A percentile compares a stretch with the other conserved stretches of the same genome.
Conservation (phyloP, 2,888 invertebrate genomes). For the Luperina testacea region DNA sequence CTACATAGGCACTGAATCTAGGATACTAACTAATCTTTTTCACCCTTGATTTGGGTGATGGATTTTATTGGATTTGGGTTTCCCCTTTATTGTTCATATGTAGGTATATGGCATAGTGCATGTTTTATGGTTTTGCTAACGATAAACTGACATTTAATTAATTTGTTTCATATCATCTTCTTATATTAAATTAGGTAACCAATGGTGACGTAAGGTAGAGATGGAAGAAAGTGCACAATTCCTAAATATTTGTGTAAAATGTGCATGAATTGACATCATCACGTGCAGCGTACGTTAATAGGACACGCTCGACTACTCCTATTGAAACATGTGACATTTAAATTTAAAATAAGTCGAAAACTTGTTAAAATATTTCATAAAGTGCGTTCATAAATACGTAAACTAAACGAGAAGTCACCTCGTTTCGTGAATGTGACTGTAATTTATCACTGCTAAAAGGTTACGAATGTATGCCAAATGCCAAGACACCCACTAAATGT, state of each 20-base stretch:
- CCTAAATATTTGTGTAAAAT: not conserved
- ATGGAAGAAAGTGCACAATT: not conserved
- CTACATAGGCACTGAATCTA: not conserved
- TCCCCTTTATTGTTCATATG: not conserved
- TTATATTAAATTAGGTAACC: not conserved
- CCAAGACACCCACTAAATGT: slow-evolving; percentile 58
- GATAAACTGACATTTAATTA: not conserved
- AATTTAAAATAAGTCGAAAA: slow-evolving; percentile 1
- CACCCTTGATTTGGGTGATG: no score
- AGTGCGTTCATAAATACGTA: slow-evolving; percentile 39
- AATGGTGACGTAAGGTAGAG: not conserved
- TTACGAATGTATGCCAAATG: slow-evolving; percentile 60
- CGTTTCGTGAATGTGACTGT: slow-evolving; percentile 54
- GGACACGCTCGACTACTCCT: not conserved
- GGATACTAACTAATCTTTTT: not conserved
- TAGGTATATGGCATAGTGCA: not conserved
- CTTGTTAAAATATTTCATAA: slow-evolving; percentile 22
- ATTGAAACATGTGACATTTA: slow-evolving; percentile 27
- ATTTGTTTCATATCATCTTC: not conserved
- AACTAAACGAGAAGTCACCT: slow-evolving; percentile 56
- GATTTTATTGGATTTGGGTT: not conserved
- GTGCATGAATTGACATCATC: not conserved
- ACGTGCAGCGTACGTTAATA: not conserved
- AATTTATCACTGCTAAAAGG: slow-evolving; percentile 62
- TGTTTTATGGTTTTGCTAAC: not conserved